Evolutionary conservation across 2,888 invertebrate genomes (phyloP).

Genomic region (Falcaria lacertinaria): DNA sequence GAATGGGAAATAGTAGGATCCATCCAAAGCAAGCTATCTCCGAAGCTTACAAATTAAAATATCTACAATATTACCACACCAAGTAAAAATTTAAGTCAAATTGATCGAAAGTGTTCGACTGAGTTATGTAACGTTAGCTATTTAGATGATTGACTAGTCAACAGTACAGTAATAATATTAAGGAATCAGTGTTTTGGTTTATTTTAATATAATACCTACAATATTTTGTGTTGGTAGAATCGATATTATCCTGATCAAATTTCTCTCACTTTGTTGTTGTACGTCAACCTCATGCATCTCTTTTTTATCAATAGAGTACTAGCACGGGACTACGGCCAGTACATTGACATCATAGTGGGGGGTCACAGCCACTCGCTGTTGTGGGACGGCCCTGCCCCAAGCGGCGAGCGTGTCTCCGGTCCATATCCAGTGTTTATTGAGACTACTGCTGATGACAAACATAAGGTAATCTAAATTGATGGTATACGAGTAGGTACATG

Average conservation of each 20-base stretch:
- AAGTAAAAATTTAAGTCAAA: constrained; percentile 13
- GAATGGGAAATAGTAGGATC: no score
- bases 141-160: constrained; percentile 23
- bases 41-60: no score
- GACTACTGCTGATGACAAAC: constrained; percentile 35
- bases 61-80: no score
- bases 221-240: no score
- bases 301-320: constrained; percentile 70
- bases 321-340: constrained; percentile 82
- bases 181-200: constrained; percentile 17
- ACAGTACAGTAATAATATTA: constrained; percentile 2
- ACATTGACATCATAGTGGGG: constrained; percentile 89
- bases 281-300: no score
- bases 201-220: no score
- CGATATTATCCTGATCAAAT: no score
- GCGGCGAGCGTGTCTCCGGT: constrained; percentile 78
- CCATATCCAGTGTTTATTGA: constrained; percentile 84
- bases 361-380: constrained; percentile 90
- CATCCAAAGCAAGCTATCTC: no score
- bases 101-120: constrained; percentile 15
- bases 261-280: no score
- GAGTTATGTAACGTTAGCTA: background rate
- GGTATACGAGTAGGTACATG: background rate
- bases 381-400: constrained; percentile 80
- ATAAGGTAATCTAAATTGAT: no score